Evolutionary conservation across 2,888 invertebrate genomes (phyloP), one percentile per base, ranked within the genome.

Genomic region (Cabera pusaria): DNA sequence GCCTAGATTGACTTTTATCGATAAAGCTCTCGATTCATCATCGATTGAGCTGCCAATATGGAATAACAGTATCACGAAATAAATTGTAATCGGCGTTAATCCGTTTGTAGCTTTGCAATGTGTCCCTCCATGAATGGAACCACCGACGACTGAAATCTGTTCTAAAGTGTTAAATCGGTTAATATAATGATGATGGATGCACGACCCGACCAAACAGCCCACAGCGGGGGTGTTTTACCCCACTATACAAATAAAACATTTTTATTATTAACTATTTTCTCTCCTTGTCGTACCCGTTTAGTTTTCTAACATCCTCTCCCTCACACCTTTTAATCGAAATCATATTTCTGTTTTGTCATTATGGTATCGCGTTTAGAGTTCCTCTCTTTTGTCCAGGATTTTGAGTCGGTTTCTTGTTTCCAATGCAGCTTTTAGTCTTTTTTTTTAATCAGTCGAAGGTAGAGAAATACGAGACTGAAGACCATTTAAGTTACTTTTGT

Each of bases 311-410:
- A 48, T 44, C 61, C 59, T 76, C 74, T 63, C 75, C 55, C 66
- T 86, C 76, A 47, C 76, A 70, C 82, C 55, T 64, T 84, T 84
- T 84, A 85, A 87, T 88, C 88, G 87, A 86, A 86, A 88, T 86
- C 80, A 87, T 86, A 87, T 88, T 88, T 88, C 87, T 87, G 85
- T 87, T 86, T 87, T 86, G 88, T 88, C 87, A 88, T 88, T 88
- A 87, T 86, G 72, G 84, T 83, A 85, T 86, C 86, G 71, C 83
- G 75, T 88, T 86, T 72, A 79, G 72, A 82, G 83, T 83, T 83
- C 84, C 81, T 82, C 78, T 84, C 86, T 68, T 83, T 88, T 88
- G 87, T 87, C 72, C 80, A 71, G 66, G 62, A 70, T 77, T 81
- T 74, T 58, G 73, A 76, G 72, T 80, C 64, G 84, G 85, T 84